phyloP scores from a whole-genome alignment of 2,113 vertebrate genomes.

The Platichthys flesus region DNA sequence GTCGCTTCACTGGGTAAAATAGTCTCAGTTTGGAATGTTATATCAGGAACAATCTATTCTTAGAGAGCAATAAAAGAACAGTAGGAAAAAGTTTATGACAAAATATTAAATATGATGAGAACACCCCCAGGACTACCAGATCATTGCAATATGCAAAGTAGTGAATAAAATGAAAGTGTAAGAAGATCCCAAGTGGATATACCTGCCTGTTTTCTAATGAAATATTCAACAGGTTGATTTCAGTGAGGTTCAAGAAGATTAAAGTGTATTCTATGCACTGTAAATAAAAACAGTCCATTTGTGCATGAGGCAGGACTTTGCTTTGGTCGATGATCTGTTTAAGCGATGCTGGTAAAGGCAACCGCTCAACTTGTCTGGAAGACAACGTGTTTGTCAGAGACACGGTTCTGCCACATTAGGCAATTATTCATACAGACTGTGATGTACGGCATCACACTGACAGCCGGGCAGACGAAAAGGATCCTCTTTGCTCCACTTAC shows the following conservation, averaged over 20 bases:
- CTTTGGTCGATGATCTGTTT: conserved; percentile 32
- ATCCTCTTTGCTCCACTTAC: conserved; percentile 56
- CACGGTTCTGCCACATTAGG: conserved; percentile 57
- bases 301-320: too few species aligned
- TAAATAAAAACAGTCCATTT: conserved; percentile 18
- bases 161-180: conserved; percentile 31
- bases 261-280: conserved; percentile 8
- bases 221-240: conserved; percentile 66
- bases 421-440: conserved; percentile 67
- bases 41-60: not conserved
- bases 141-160: conserved; percentile 38
- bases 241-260: conserved; percentile 17
- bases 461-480: conserved; percentile 35
- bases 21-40: not conserved
- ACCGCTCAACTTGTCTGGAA: conserved; percentile 40
- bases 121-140: conserved; percentile 15
- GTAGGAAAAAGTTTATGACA: not conserved
- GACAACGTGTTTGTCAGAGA: conserved; percentile 43
- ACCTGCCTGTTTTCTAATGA: conserved; percentile 51
- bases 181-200: conserved; percentile 41
- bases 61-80: not conserved
- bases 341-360: conserved; percentile 25
- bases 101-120: conserved; percentile 7
- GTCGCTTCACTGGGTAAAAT: not conserved
- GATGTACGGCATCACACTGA: conserved; percentile 60